Conservation (phyloP, 2,113 vertebrate species). For the Nothobranchius kuhntae region DNA sequence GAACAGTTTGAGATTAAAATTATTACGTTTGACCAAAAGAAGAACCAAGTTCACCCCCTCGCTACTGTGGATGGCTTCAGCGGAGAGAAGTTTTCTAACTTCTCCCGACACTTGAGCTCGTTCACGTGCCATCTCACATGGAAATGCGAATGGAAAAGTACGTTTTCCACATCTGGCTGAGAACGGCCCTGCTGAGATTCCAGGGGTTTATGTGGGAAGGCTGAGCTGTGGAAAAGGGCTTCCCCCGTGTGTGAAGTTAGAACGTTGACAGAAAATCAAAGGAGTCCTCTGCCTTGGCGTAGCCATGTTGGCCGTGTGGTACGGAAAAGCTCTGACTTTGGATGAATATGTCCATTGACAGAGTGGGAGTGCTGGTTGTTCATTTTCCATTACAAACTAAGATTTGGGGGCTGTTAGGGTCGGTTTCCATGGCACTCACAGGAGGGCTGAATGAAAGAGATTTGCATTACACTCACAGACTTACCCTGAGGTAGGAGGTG, state of each 20-base stretch:
- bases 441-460: slow-evolving; percentile 10
- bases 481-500: neutral
- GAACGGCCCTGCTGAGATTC: slow-evolving; percentile 40
- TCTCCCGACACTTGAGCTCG: slow-evolving; percentile 11
- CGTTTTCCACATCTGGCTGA: slow-evolving; percentile 31
- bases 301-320: neutral
- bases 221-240: slow-evolving; percentile 56
- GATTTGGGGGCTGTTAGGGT: neutral
- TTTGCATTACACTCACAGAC: slow-evolving; percentile 16
- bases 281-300: slow-evolving; percentile 51
- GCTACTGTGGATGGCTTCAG: neutral
- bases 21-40: too few relatives aligned
- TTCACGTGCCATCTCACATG: slow-evolving; percentile 14
- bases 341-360: slow-evolving; percentile 16
- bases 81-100: slow-evolving; percentile 35
- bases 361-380: slow-evolving; percentile 10
- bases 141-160: slow-evolving; percentile 45
- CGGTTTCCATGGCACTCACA: neutral
- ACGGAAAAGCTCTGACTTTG: slow-evolving; percentile 40
- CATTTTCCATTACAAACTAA: slow-evolving; percentile 23
- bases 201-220: slow-evolving; percentile 42
- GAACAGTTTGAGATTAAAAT: too few relatives aligned
- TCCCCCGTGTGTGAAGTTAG: slow-evolving; percentile 50
- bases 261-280: slow-evolving; percentile 50
- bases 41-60: neutral